These are phyloP conservation scores for Sebastes taczanowskii DNA, from an alignment of 2,797 vertebrate species.

Conservation along the genomic window DNA sequence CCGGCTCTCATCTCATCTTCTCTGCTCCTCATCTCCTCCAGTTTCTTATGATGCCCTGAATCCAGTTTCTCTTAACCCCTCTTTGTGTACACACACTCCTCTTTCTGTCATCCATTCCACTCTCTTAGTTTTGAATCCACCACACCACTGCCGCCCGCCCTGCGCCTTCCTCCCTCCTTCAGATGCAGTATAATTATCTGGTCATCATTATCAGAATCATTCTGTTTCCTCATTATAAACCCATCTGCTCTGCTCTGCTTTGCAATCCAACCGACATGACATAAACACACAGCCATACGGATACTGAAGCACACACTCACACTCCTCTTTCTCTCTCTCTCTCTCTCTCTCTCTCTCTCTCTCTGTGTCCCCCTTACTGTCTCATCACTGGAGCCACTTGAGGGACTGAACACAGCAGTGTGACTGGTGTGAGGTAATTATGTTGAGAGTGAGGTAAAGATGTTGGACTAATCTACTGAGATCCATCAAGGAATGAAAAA, in stretches of 20 bases:
- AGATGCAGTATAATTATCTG: constrained; percentile 65
- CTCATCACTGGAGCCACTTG: constrained; percentile 54
- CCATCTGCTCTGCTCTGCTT: constrained; percentile 55
- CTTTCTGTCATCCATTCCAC: constrained; percentile 14
- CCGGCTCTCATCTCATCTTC: constrained; percentile 11
- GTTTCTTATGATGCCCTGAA: background rate
- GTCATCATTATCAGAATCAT: constrained; percentile 70
- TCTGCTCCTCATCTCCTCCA: background rate
- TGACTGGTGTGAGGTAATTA: constrained; percentile 62
- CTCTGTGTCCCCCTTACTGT: constrained; percentile 27
- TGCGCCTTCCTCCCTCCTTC: constrained; percentile 19
- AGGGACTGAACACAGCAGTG: constrained; percentile 53
- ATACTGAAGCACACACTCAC: constrained; percentile 4
- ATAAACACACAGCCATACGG: constrained; percentile 34
- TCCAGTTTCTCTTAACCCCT: constrained; percentile 17
- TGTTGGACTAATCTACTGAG: constrained; percentile 47
- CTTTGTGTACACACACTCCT: constrained; percentile 15
- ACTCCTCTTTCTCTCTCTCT: background rate
- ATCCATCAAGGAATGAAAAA: constrained; percentile 29
- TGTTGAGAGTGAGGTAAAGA: constrained; percentile 49
- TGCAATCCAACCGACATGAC: constrained; percentile 44
- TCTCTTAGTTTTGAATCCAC: constrained; percentile 23
- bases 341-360: background rate
- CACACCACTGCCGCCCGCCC: background rate
- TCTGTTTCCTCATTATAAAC: constrained; percentile 69